A percentile compares a stretch with the other conserved stretches of the same genome.
phyloP scores from a whole-genome alignment of 2,113 vertebrate species.

The Cavia porcellus region DNA sequence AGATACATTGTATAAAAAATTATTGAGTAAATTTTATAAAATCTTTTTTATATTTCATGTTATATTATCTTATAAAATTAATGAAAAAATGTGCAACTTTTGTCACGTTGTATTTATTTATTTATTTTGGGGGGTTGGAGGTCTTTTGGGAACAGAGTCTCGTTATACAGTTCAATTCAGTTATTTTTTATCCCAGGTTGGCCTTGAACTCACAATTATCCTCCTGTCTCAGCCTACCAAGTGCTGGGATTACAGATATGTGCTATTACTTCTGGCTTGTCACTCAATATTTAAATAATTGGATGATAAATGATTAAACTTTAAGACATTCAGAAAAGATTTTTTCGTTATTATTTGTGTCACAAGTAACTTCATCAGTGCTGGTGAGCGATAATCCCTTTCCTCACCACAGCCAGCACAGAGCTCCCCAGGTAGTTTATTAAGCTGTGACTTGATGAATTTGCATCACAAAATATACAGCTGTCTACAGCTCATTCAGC shows the following conservation, averaged over 20 bases:
- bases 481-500: background rate
- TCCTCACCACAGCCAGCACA: background rate
- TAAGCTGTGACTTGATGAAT: background rate
- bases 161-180: too few species aligned
- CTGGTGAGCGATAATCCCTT: slow-evolving; percentile 10
- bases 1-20: background rate
- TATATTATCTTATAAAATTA: background rate
- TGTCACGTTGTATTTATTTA: background rate
- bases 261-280: background rate
- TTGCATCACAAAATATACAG: background rate
- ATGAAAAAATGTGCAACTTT: background rate
- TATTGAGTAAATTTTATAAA: background rate
- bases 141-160: too few species aligned
- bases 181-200: too few species aligned
- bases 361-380: slow-evolving; percentile 28
- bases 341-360: background rate
- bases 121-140: too few species aligned
- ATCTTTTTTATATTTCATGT: background rate
- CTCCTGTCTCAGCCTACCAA: too few species aligned
- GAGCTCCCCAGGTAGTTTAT: background rate
- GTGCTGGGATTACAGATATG: too few species aligned
- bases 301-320: background rate
- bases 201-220: too few species aligned
- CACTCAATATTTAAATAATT: background rate
- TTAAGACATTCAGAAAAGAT: background rate